Base-by-base conservation (phyloP, 2,113 vertebrate species). In the Ginglymostoma cirratum region DNA sequence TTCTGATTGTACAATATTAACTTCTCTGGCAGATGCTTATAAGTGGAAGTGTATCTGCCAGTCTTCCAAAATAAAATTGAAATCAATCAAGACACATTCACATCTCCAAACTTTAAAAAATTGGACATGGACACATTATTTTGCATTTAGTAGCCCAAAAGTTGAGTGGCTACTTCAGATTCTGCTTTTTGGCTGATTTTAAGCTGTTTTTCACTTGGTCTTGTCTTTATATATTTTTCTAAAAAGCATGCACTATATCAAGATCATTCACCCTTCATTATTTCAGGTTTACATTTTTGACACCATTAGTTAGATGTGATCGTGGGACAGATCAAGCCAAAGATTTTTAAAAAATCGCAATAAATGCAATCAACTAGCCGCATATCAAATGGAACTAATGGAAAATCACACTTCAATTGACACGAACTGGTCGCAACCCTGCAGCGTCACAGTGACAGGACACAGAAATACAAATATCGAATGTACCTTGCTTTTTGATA, bases 401-500 rank as follows among this genome's bases (percentile, higher is more conserved):
- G 27, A 55, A 90, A 61, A 90, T 42, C 4, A 5, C 85, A 66
- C 61, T 93, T 21, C 61, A 93, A 93, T 5, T 93, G 89, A n/a
- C 55, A 83, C n/a, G 66, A 66, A 70, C 24, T 95, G 3, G 24
- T n/a, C 7, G 8, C 19, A 42, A 42, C 66, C 38, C 7, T 69
- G 65, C 23, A 94, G 66, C 45, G 19, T 1, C 17, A 23, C 61
- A 38, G 21, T 69, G 21, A 8, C 19, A 94, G 10, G 93, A 27
- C 21, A 69, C 8, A 72, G 45, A 72, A 72, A 27, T 70, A 70
- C 38, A 70, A 3, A 0, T 67, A 94, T 27, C 15, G 30, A 72
- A 15, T 72, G 67, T 97, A 99, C 99, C 98, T 99, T 99, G 98
- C 99, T 99, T 97, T 99, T 99, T 95, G 99, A 99, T 97, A 99